Evolutionary conservation across 1,140 invertebrate species (phyloP).

Genomic region (Neodiprion lecontei): DNA sequence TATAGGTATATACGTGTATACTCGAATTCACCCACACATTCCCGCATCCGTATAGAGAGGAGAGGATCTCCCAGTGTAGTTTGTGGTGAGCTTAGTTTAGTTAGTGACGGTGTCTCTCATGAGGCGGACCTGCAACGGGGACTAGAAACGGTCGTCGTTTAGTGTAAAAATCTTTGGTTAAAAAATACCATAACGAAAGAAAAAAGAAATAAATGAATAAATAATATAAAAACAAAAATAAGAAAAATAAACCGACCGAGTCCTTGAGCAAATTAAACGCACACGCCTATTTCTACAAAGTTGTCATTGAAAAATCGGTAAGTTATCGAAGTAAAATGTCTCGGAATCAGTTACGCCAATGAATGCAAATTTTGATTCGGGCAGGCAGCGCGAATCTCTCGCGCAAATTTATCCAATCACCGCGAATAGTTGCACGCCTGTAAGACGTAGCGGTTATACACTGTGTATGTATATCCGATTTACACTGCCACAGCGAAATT

Average conservation of each 20-base stretch:
- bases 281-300: slow-evolving; percentile 10
- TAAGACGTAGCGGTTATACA: no score
- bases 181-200: slow-evolving; percentile 23
- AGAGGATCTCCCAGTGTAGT: slow-evolving; percentile 23
- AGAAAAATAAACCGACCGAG: no score
- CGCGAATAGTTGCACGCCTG: no score
- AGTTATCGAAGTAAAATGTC: slow-evolving; percentile 14
- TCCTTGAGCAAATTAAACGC: no score
- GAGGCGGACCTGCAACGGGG: slow-evolving; percentile 38
- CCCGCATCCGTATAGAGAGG: neutral
- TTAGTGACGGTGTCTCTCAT: slow-evolving; percentile 56
- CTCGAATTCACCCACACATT: neutral
- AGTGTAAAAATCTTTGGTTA: neutral
- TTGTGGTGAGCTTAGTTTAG: slow-evolving; percentile 37
- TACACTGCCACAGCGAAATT: no score
- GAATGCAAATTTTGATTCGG: no score
- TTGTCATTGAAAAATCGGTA: slow-evolving; percentile 38
- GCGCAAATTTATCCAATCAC: no score
- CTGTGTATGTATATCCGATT: no score
- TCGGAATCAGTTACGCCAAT: neutral
- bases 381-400: no score
- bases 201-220: neutral
- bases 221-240: no score
- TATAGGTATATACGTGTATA: neutral
- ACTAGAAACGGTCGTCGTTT: neutral